phyloP scores from a whole-genome alignment of 2,113 vertebrate genomes.

The Promerops cafer region DNA sequence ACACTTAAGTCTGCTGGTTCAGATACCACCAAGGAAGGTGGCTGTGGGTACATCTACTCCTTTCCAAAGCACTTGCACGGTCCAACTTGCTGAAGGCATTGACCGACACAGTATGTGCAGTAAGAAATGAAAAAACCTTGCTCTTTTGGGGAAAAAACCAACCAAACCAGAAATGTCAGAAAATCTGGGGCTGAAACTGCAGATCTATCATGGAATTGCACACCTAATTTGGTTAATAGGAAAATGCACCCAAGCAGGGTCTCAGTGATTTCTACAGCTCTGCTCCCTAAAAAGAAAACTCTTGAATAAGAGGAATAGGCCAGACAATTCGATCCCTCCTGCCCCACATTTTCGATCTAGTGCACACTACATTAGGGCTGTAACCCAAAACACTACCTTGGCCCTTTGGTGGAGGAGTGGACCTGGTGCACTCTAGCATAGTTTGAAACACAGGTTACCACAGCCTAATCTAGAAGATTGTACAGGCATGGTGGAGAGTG shows the following conservation, averaged over 20 bases:
- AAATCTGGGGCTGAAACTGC: not conserved
- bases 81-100: not conserved
- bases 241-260: not conserved
- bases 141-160: not conserved
- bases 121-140: not conserved
- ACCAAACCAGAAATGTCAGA: not conserved
- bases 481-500: rapidly evolving
- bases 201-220: not conserved
- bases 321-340: not conserved
- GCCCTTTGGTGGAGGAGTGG: not conserved
- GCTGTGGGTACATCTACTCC: not conserved
- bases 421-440: rapidly evolving
- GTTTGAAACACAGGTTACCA: not conserved
- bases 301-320: not conserved
- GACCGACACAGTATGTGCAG: not conserved
- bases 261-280: not conserved
- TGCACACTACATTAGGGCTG: not conserved
- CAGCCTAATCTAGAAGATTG: not conserved
- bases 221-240: not conserved
- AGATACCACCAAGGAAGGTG: not conserved
- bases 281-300: not conserved
- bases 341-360: not conserved
- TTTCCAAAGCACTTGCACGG: rapidly evolving
- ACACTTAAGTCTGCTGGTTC: not conserved
- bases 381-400: not conserved